phyloP scores from a whole-genome alignment of 37 sponge, comb jelly and placozoan species.

The Crambe crambe region DNA sequence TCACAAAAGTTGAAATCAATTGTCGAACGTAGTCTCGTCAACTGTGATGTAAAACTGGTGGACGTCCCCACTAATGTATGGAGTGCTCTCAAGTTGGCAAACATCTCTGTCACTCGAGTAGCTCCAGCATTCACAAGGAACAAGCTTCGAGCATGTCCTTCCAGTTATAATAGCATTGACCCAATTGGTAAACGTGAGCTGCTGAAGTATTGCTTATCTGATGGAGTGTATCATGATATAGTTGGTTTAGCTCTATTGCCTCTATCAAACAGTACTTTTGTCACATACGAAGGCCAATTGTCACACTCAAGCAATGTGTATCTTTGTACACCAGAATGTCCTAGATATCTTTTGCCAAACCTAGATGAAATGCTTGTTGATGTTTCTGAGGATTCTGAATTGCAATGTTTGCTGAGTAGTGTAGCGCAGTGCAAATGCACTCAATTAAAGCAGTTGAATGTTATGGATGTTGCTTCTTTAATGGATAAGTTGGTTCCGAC shows the following conservation, averaged over 20 bases:
- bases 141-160: not conserved
- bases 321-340: constrained; percentile 21
- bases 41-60: constrained; percentile 19
- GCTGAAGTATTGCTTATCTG: constrained; percentile 45
- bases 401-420: not conserved
- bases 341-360: constrained; percentile 24
- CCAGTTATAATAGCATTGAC: constrained; percentile 10
- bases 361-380: constrained; percentile 15
- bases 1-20: not conserved
- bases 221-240: constrained; percentile 19
- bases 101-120: not conserved
- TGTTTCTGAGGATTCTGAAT: not conserved
- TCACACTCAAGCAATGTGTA: not conserved
- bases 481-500: not conserved
- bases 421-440: constrained; percentile 22
- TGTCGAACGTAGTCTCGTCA: not conserved
- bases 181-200: constrained; percentile 16
- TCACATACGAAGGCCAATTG: constrained; percentile 4
- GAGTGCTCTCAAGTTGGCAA: constrained; percentile 2
- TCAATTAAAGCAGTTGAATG: constrained; percentile 5
- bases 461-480: not conserved
- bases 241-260: constrained; percentile 35
- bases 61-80: constrained; percentile 8
- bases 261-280: constrained; percentile 31
- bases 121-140: constrained; percentile 15